Conservation (phyloP, 1,140 invertebrate genomes). For the Sycophaga agraensis region DNA sequence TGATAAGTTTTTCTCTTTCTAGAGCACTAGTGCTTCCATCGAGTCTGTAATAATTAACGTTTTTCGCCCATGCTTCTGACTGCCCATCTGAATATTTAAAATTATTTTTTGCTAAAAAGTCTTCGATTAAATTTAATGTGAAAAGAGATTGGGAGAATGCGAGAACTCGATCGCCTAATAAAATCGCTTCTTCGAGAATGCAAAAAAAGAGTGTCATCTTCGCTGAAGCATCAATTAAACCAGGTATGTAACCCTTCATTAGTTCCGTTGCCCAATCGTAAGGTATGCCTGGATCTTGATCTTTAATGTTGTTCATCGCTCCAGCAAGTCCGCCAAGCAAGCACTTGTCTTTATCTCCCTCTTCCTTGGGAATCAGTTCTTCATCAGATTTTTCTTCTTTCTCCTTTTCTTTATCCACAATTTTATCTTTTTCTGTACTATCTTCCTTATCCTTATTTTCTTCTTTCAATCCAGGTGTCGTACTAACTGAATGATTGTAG, state of each 20-base stretch:
- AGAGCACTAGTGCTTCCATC: constrained; percentile 93
- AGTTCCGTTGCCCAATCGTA: constrained; percentile 86
- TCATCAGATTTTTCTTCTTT: constrained; percentile 58
- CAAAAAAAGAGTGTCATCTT: constrained; percentile 96
- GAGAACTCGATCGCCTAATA: constrained; percentile 86
- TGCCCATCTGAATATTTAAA: constrained; percentile 68
- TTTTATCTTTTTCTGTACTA: constrained; percentile 49
- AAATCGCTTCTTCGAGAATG: constrained; percentile 87
- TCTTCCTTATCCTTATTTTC: constrained; percentile 41
- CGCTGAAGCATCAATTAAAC: constrained; percentile 88
- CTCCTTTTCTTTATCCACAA: constrained; percentile 60
- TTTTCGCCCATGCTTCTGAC: constrained; percentile 78
- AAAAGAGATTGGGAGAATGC: constrained; percentile 96
- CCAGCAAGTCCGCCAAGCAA: constrained; percentile 44
- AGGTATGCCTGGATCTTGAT: constrained; percentile 77
- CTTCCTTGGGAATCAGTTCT: constrained; percentile 50
- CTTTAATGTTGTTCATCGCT: constrained; percentile 37
- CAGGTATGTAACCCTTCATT: constrained; percentile 84
- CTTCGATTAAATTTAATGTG: constrained; percentile 96
- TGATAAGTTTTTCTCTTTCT: constrained; percentile 95
- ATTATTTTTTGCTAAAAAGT: constrained; percentile 80
- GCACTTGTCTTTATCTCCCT: constrained; percentile 54
- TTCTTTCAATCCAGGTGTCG: constrained; percentile 36
- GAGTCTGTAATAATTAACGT: constrained; percentile 87
- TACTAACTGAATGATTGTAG: neutral